Percentiles rank a stretch among this genome's conserved stretches.
These are phyloP conservation scores for Anableps anableps DNA, from an alignment of 2,797 vertebrate genomes.

Conservation along the genomic window DNA sequence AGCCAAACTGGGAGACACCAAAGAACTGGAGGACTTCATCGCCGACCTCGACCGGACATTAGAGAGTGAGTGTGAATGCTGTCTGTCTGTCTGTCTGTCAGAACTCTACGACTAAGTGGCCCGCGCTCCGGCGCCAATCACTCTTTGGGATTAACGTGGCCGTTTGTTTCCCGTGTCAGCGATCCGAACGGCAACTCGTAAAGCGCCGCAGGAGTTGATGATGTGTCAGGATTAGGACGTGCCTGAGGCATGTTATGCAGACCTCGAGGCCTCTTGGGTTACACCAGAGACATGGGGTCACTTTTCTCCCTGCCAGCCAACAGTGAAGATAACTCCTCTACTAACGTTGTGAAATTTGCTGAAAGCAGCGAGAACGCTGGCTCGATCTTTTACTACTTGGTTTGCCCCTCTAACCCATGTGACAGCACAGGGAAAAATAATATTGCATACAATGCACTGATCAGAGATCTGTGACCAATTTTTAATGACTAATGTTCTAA, in stretches of 20 bases:
- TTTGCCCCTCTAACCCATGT: neutral
- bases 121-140: neutral
- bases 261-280: neutral
- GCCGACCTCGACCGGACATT: conserved; percentile 95
- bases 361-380: neutral
- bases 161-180: neutral
- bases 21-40: conserved; percentile 97
- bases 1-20: conserved; percentile 98
- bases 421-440: too few species aligned
- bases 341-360: neutral
- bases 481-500: neutral
- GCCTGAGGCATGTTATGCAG: neutral
- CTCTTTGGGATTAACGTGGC: neutral
- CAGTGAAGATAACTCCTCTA: neutral
- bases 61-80: conserved; percentile 87
- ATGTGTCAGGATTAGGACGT: neutral
- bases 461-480: too few species aligned
- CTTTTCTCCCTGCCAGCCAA: neutral
- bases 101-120: conserved; percentile 20
- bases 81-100: conserved; percentile 43
- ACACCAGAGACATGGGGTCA: neutral
- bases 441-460: too few species aligned
- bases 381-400: neutral
- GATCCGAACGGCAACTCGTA: neutral
- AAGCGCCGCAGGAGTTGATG: neutral